phyloP scores from a whole-genome alignment of 2,113 vertebrate genomes.

The Spheniscus mendiculus region DNA sequence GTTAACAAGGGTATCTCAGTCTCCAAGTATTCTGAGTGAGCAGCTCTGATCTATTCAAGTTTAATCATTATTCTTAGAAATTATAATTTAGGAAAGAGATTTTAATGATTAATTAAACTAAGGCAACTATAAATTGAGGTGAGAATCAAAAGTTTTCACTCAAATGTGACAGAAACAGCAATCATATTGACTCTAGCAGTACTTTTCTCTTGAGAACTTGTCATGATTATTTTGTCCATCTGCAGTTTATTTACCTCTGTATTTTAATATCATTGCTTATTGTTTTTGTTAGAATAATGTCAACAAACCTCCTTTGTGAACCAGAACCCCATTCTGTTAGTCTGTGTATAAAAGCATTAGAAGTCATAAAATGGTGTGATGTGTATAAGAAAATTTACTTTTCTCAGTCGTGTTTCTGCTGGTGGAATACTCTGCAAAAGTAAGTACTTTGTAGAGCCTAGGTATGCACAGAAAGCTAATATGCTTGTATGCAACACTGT shows the following conservation, averaged over 20 bases:
- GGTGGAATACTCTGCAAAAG: background rate
- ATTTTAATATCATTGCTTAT: background rate
- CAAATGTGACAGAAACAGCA: background rate
- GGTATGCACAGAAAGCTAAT: background rate
- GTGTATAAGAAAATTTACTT: background rate
- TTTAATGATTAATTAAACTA: background rate
- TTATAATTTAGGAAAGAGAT: background rate
- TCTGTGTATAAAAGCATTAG: background rate
- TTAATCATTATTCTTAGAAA: background rate
- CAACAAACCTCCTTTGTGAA: background rate
- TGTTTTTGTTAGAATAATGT: background rate
- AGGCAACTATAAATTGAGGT: background rate
- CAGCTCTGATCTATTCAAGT: background rate
- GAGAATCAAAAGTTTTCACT: background rate
- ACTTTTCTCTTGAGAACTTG: background rate
- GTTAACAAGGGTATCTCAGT: background rate
- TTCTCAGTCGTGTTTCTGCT: background rate
- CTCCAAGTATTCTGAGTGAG: background rate
- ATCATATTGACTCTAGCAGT: background rate
- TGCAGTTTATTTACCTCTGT: background rate
- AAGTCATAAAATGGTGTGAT: background rate
- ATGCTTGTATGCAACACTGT: background rate
- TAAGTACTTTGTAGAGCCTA: background rate
- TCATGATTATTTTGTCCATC: background rate
- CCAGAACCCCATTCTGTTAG: background rate